phyloP scores from a whole-genome alignment of 1,140 invertebrate genomes.

The Triops cancriformis region DNA sequence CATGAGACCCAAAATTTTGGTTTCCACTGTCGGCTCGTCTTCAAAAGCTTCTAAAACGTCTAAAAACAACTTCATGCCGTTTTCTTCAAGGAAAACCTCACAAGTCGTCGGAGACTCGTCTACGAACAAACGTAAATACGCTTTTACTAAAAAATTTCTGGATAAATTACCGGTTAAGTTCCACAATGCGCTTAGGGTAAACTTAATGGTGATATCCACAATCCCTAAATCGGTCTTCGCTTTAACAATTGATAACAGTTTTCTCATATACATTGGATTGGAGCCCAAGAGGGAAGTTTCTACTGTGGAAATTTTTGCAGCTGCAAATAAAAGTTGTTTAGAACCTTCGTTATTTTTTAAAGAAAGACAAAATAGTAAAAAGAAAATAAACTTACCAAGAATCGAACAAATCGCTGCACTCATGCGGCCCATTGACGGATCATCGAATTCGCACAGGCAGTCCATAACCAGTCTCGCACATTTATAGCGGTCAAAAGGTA shows the following conservation, averaged over 20 bases:
- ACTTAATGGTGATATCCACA: conserved; percentile 68
- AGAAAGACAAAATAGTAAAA: not conserved
- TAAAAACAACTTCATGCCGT: conserved; percentile 60
- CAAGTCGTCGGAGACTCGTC: conserved; percentile 66
- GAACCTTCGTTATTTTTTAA: no score
- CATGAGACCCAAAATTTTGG: conserved; percentile 63
- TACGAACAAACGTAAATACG: conserved; percentile 29
- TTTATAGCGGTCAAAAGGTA: conserved; percentile 62
- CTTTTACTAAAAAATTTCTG: not conserved
- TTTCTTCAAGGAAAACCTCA: conserved; percentile 58
- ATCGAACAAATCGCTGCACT: conserved; percentile 75
- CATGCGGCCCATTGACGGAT: conserved; percentile 67
- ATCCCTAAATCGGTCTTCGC: conserved; percentile 50
- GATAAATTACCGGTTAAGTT: conserved; percentile 55
- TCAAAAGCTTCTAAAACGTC: conserved; percentile 55
- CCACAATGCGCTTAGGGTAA: conserved; percentile 72
- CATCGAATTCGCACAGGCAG: conserved; percentile 61
- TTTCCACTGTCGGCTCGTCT: conserved; percentile 59
- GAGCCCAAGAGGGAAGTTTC: conserved; percentile 64
- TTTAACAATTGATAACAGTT: conserved; percentile 59
- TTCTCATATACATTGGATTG: conserved; percentile 60
- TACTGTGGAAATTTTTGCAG: conserved; percentile 61
- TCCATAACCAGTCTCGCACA: conserved; percentile 69
- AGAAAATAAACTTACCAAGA: conserved; percentile 39
- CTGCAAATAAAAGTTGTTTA: conserved; percentile 35